These are phyloP conservation scores for Oryctolagus cuniculus DNA, from an alignment of 2,113 vertebrate genomes.

Conservation along the genomic window mOryCun1.1 NC_091445.1:17527001-17527500, in stretches of 20 bases:
- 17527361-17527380: no score
- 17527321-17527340: no score
- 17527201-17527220: slow-evolving; percentile 14
- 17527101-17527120: slow-evolving; percentile 28
- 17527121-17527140: neutral
- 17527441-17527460: no score
- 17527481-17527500: no score
- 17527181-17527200: neutral
- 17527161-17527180: slow-evolving; percentile 14
- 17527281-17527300: neutral
- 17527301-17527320: no score
- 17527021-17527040: neutral
- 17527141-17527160: slow-evolving; percentile 40
- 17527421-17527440: no score
- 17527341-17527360: no score
- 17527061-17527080: slow-evolving; percentile 35
- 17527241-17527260: neutral
- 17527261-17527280: neutral
- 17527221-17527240: neutral
- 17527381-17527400: no score
- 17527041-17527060: slow-evolving; percentile 2
- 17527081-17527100: neutral
- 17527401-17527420: no score
- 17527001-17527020: neutral
- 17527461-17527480: no score